Evolutionary conservation across 2,113 vertebrate species (phyloP).

Genomic region (Columba livia): DNA sequence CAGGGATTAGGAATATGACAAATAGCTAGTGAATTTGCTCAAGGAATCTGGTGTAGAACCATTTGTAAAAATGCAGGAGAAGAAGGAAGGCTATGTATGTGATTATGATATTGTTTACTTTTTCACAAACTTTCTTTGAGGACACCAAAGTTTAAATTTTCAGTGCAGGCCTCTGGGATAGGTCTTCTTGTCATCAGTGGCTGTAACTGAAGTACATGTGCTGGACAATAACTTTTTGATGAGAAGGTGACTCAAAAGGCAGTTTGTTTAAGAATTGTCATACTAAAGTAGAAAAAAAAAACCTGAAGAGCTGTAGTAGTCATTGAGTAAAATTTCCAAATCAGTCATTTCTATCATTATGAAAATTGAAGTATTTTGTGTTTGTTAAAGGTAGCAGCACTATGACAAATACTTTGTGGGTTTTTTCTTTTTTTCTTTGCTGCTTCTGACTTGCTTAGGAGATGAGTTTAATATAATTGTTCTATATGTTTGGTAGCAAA

Average conservation of each 20-base stretch:
- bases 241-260: background rate
- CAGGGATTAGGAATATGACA: background rate
- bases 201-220: background rate
- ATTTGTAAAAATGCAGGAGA: background rate
- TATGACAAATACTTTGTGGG: background rate
- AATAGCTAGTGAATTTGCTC: background rate
- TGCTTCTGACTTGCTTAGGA: background rate
- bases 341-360: background rate
- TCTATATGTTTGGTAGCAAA: background rate
- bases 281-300: background rate
- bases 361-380: background rate
- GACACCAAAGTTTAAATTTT: background rate
- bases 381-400: background rate
- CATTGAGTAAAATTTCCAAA: background rate
- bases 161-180: accelerated
- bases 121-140: background rate
- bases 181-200: accelerated
- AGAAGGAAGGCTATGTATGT: background rate
- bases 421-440: background rate
- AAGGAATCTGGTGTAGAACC: background rate
- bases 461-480: background rate
- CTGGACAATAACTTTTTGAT: accelerated
- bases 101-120: background rate
- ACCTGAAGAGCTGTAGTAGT: background rate
- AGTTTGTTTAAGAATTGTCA: background rate